Evolutionary conservation across 2,113 vertebrate genomes (phyloP), one percentile per base, ranked within the genome.

Genomic region (Syngnathus scovelli): DNA sequence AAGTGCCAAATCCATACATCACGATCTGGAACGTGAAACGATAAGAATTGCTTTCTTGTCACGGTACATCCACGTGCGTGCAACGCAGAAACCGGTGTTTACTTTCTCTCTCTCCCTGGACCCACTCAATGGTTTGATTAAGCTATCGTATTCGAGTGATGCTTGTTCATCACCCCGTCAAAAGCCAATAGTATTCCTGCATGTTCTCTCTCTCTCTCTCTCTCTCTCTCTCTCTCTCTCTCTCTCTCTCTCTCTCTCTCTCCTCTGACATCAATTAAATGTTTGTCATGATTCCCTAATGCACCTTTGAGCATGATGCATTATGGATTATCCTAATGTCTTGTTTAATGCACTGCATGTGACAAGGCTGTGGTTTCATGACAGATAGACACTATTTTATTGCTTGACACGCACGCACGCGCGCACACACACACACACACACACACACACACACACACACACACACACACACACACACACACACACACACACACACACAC

Each of bases 281-380:
- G 69, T 69, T 81, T 81, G 80, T 75, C 79, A 79, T 76, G 86
- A 69, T 69, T 84, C 76, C 72, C 74, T 85, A 86, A 88, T 88
- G 85, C 72, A 83, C 78, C 81, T 79, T 77, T 80, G 77, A 88
- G 78, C 74, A 73, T 74, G 72, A 82, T 87, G 76, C 79, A 88
- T 85, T 80, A 86, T 85, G 74, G 73, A 80, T n/a, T n/a, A n/a
- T n/a, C n/a, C n/a, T n/a, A n/a, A n/a, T n/a, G n/a, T n/a, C n/a
- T n/a, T n/a, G n/a, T n/a, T n/a, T n/a, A n/a, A n/a, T n/a, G n/a
- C n/a, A n/a, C 77, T 78, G 64, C 69, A 72, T 83, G 72, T 80
- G 70, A 74, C 77, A 69, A 76, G 71, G 61, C 75, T 78, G 78
- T 83, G 85, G 81, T 86, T 84, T 72, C 55, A 46, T 80, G 76